Conservation (phyloP, 2,113 vertebrate genomes). For the Pycnonotus jocosus region DNA sequence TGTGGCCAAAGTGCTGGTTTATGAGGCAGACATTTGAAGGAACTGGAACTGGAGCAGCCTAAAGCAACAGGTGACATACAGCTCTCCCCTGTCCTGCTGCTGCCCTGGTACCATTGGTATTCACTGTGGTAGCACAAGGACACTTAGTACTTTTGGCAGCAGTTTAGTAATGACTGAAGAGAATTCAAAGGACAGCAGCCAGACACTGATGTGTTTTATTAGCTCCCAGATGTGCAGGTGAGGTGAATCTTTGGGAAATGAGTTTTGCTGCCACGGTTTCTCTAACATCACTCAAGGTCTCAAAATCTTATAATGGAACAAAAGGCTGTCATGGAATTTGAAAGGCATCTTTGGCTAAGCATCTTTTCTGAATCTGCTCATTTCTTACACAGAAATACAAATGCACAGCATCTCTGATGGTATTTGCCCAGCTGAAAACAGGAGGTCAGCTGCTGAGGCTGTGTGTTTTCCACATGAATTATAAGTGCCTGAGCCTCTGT, state of each 20-base stretch:
- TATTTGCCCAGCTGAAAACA: slow-evolving; percentile 21
- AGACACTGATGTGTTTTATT: slow-evolving; percentile 51
- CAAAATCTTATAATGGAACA: background rate
- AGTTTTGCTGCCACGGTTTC: background rate
- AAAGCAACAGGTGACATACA: background rate
- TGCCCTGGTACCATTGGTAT: slow-evolving; percentile 13
- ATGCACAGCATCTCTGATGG: background rate
- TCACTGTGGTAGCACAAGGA: slow-evolving; percentile 31
- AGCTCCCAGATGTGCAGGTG: slow-evolving; percentile 63
- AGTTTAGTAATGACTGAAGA: slow-evolving; percentile 43
- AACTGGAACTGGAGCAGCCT: background rate
- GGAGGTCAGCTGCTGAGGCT: background rate
- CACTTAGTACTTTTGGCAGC: slow-evolving; percentile 48
- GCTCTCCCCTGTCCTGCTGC: background rate
- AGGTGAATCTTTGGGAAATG: slow-evolving; percentile 40
- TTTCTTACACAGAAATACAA: background rate
- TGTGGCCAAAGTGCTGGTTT: background rate
- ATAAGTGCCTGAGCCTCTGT: background rate
- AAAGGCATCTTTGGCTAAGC: background rate
- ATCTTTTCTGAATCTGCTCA: background rate
- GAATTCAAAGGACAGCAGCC: slow-evolving; percentile 38
- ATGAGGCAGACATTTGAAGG: background rate
- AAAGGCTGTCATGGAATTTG: background rate
- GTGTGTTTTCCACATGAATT: background rate
- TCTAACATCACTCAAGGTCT: slow-evolving; percentile 26